Conservation (phyloP, 2,113 vertebrate genomes). For the Cathartes aura region DNA sequence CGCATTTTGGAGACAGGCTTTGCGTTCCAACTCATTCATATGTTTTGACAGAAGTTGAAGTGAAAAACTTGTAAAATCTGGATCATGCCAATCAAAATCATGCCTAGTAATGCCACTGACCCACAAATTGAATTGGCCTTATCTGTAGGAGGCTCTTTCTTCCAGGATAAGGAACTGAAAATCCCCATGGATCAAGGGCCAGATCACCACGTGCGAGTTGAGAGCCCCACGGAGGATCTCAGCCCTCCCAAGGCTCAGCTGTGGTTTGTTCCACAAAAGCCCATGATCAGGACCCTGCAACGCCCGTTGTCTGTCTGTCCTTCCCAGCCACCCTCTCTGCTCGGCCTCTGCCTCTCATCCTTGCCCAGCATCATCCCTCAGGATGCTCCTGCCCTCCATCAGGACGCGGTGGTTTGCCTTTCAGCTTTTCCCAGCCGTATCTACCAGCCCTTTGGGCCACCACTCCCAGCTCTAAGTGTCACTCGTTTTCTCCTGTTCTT, state of each 20-base stretch:
- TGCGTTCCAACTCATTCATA: not conserved
- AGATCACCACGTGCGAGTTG: fast-evolving
- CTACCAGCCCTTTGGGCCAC: not conserved
- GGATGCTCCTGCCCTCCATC: not conserved
- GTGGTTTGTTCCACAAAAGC: not conserved
- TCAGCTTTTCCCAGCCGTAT: not conserved
- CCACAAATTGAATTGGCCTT: not conserved
- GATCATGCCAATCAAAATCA: not conserved
- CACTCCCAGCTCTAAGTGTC: not conserved
- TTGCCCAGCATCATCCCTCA: not conserved
- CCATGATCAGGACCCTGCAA: not conserved
- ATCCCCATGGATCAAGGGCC: not conserved
- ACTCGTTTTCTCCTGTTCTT: not conserved
- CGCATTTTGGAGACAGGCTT: not conserved
- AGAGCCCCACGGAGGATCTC: not conserved
- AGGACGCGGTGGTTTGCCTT: not conserved
- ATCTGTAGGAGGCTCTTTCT: not conserved
- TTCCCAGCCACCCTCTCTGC: not conserved
- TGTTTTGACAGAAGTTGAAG: not conserved
- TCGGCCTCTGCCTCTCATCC: not conserved
- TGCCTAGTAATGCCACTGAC: not conserved
- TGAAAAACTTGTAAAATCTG: not conserved
- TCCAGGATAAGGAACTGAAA: not conserved
- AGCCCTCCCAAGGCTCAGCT: not conserved
- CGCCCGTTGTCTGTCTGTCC: not conserved